These are phyloP conservation scores for Melanocharis versteri DNA, from an alignment of 2,113 vertebrate genomes.

Conservation along the genomic window DNA sequence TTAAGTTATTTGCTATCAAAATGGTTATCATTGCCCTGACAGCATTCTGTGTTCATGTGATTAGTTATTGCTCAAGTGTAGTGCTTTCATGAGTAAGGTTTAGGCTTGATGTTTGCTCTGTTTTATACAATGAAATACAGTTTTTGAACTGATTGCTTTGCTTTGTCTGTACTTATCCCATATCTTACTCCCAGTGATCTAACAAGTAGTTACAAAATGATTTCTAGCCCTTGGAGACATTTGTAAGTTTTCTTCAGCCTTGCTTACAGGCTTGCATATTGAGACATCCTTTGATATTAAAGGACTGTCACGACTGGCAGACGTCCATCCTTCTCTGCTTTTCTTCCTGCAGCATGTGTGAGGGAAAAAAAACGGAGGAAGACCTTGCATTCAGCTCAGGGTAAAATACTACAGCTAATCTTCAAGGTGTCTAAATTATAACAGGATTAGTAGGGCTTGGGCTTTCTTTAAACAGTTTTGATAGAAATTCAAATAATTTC, in stretches of 20 bases:
- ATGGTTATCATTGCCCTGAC: neutral
- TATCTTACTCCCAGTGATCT: neutral
- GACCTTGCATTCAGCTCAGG: neutral
- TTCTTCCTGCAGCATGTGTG: neutral
- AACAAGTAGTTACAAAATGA: neutral
- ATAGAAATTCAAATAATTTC: neutral
- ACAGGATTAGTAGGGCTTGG: neutral
- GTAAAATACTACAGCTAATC: neutral
- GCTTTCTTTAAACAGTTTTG: constrained; percentile 17
- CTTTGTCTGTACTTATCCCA: neutral
- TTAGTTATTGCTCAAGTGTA: neutral
- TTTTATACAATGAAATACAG: neutral
- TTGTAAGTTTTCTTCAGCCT: neutral
- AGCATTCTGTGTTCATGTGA: neutral
- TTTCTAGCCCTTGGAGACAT: neutral
- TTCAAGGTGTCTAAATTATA: neutral
- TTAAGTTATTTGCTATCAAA: neutral
- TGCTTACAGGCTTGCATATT: neutral
- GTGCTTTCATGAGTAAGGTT: neutral
- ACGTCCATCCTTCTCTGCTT: neutral
- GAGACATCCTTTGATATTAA: neutral
- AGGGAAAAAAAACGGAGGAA: neutral
- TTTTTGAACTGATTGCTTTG: neutral
- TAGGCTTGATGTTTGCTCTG: neutral
- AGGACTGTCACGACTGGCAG: neutral